These are phyloP conservation scores for Lates calcarifer DNA, from an alignment of 2,113 vertebrate species.

Conservation along the genomic window DNA sequence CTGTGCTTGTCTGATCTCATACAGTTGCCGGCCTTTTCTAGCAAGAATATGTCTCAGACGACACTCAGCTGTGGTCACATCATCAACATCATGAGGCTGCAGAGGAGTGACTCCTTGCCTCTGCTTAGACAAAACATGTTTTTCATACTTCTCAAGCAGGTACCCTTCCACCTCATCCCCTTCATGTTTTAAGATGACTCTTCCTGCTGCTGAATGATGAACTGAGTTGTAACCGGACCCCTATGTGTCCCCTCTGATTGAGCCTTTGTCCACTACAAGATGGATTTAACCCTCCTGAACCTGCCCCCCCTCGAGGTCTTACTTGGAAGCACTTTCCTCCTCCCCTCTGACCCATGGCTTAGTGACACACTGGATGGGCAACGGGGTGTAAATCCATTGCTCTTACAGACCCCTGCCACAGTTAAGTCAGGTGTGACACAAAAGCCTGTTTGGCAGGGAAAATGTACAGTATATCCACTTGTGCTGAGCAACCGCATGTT, in stretches of 20 bases:
- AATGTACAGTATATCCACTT: conserved; percentile 10
- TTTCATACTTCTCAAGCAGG: conserved; percentile 18
- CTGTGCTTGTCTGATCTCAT: conserved; percentile 76
- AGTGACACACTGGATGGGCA: conserved; percentile 67
- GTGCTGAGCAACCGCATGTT: background rate
- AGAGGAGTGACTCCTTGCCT: background rate
- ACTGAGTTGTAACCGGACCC: conserved; percentile 22
- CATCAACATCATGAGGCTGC: background rate
- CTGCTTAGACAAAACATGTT: background rate
- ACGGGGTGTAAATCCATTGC: conserved; percentile 71
- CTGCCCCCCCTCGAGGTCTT: conserved; percentile 54
- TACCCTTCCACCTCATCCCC: conserved; percentile 3
- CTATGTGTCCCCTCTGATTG: conserved; percentile 48
- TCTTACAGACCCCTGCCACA: conserved; percentile 46
- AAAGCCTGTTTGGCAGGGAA: conserved; percentile 25
- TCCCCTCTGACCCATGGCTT: conserved; percentile 53
- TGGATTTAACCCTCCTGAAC: conserved; percentile 71
- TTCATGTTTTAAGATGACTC: conserved; percentile 10
- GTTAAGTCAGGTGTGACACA: conserved; percentile 63
- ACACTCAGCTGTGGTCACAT: conserved; percentile 27
- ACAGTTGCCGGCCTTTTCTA: conserved; percentile 47
- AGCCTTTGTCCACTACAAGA: conserved; percentile 56
- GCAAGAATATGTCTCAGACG: conserved; percentile 32
- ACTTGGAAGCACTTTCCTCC: conserved; percentile 57
- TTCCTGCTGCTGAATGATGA: conserved; percentile 32